A percentile compares a stretch with the other conserved stretches of the same genome.
Evolutionary conservation across 2,113 vertebrate species (phyloP).

Genomic region (Istiophorus platypterus): DNA sequence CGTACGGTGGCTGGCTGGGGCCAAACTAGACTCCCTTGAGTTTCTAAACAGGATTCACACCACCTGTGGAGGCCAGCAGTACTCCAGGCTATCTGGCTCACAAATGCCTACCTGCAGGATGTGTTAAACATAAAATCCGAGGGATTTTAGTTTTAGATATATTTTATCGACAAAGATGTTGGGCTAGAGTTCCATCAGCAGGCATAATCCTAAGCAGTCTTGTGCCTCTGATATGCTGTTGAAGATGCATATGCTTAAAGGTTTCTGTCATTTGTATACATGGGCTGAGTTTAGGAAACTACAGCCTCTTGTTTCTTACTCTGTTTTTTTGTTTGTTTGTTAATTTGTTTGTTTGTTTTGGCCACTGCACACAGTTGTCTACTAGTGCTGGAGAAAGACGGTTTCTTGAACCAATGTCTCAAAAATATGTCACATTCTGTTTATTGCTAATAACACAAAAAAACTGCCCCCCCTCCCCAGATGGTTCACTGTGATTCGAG

Average conservation of each 20-base stretch:
- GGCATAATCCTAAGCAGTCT: neutral
- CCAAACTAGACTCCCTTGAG: neutral
- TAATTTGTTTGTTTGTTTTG: neutral
- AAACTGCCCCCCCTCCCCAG: neutral
- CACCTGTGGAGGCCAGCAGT: conserved; percentile 8
- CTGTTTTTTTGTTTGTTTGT: neutral
- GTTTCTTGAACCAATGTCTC: neutral
- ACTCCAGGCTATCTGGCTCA: neutral
- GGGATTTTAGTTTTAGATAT: neutral
- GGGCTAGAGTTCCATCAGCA: too few relatives aligned
- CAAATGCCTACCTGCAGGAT: neutral
- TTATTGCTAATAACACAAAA: conserved; percentile 10
- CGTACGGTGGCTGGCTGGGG: conserved; percentile 29
- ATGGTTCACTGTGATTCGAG: neutral
- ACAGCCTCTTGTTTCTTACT: neutral
- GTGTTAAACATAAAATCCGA: neutral
- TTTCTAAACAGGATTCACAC: neutral
- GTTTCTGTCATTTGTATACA: neutral
- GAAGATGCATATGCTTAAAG: neutral
- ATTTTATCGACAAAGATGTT: neutral
- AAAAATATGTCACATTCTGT: neutral
- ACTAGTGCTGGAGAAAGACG: neutral
- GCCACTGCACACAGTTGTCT: neutral
- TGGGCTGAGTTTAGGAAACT: neutral
- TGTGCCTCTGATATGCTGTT: neutral